A percentile compares a stretch with the other conserved stretches of the same genome.
Conservation (phyloP, 2,888 invertebrate species). For the Sphaerophoria taeniata region DNA sequence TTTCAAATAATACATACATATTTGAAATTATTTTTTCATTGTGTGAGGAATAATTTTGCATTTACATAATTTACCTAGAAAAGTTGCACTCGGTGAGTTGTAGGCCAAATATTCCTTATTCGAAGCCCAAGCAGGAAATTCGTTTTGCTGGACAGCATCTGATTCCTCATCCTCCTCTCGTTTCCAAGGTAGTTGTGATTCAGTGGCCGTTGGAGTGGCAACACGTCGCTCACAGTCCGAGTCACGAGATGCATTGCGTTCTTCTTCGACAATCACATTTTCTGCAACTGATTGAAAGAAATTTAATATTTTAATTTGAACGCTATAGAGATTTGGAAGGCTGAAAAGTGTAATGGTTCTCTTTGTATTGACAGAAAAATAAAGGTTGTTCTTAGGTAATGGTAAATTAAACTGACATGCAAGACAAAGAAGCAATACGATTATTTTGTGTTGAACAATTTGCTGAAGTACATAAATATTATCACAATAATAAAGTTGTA, state of each 20-base stretch:
- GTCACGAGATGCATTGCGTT: slow-evolving; percentile 80
- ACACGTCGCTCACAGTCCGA: slow-evolving; percentile 88
- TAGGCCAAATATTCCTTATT: slow-evolving; percentile 97
- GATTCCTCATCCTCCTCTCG: slow-evolving; percentile 89
- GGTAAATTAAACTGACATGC: slow-evolving; percentile 46
- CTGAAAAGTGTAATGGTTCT: too few species aligned
- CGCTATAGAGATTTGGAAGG: too few species aligned
- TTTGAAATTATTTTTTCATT: neutral
- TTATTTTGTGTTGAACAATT: slow-evolving; percentile 33
- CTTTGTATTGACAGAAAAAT: neutral
- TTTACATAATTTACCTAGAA: slow-evolving; percentile 87
- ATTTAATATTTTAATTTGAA: neutral
- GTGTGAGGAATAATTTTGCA: neutral
- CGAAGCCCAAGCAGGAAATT: slow-evolving; percentile 97
- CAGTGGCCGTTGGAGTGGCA: slow-evolving; percentile 94
- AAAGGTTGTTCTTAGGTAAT: neutral
- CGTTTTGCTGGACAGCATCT: slow-evolving; percentile 90
- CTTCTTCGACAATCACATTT: slow-evolving; percentile 81
- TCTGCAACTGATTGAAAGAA: slow-evolving; percentile 79
- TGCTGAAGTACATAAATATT: slow-evolving; percentile 21
- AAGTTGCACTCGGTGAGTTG: slow-evolving; percentile 95
- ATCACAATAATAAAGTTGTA: too few species aligned
- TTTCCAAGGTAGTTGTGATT: slow-evolving; percentile 96
- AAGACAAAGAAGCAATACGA: slow-evolving; percentile 47
- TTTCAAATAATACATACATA: neutral